These are phyloP conservation scores for Ophiodon elongatus DNA, from an alignment of 2,113 vertebrate genomes.

Conservation along the genomic window DNA sequence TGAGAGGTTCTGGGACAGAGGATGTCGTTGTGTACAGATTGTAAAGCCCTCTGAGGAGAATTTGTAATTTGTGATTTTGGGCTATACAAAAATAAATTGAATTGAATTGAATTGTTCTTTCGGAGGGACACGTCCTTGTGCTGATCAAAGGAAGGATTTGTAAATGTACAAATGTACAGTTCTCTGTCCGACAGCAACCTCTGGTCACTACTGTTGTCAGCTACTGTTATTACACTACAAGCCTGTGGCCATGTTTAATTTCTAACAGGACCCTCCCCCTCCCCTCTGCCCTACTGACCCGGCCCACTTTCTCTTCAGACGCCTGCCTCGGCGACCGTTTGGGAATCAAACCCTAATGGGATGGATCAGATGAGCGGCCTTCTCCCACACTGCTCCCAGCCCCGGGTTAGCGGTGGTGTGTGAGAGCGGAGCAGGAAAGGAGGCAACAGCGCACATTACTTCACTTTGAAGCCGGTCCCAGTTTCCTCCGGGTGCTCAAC, in stretches of 20 bases:
- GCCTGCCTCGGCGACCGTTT: not conserved
- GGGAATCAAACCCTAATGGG: not conserved
- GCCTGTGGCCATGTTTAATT: conserved; percentile 43
- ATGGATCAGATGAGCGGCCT: not conserved
- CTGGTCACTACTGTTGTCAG: conserved; percentile 39
- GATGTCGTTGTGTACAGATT: too few relatives aligned
- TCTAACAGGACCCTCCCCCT: conserved; percentile 21
- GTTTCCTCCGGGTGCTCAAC: conserved; percentile 34
- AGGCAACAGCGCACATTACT: not conserved
- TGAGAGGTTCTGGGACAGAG: too few relatives aligned
- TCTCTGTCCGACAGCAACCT: conserved; percentile 52
- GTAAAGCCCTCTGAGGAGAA: too few relatives aligned
- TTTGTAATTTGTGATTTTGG: too few relatives aligned
- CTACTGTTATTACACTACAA: conserved; percentile 42
- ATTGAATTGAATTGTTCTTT: too few relatives aligned
- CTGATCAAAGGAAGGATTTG: not conserved
- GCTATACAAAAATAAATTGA: too few relatives aligned
- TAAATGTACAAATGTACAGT: not conserved
- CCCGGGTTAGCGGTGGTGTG: not conserved
- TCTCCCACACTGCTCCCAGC: not conserved
- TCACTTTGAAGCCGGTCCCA: conserved; percentile 28
- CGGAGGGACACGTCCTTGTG: not conserved
- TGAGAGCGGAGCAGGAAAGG: conserved; percentile 14
- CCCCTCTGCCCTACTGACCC: not conserved
- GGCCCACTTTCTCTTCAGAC: not conserved